These are phyloP conservation scores for Pentalonia nigronervosa DNA, from an alignment of 1,140 invertebrate species.

Conservation along the genomic window DNA sequence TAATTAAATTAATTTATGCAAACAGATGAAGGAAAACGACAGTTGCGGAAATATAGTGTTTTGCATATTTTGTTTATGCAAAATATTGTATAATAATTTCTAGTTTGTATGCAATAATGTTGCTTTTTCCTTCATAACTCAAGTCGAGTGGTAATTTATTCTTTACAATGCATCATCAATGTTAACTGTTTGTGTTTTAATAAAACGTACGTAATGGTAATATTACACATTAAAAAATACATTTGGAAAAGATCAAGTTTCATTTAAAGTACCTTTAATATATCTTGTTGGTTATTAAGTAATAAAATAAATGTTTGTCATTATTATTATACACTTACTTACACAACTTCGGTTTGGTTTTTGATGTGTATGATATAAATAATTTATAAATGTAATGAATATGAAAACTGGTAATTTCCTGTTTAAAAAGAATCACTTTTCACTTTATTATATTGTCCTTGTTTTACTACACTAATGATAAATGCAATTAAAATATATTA, in stretches of 20 bases:
- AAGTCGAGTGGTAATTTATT: background rate
- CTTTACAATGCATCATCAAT: background rate
- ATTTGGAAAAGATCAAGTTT: background rate
- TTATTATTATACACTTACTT: background rate
- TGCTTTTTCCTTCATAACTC: background rate
- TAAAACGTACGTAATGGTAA: background rate
- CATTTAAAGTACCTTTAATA: background rate
- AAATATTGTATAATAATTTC: background rate
- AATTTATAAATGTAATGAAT: background rate
- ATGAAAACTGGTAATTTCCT: background rate
- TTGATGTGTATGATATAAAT: background rate
- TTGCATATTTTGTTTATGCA: too few species aligned
- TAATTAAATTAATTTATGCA: too few species aligned
- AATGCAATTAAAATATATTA: background rate
- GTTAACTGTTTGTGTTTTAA: background rate
- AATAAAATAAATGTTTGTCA: background rate
- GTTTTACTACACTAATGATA: background rate
- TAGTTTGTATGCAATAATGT: background rate
- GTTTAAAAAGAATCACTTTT: background rate
- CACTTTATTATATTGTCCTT: background rate
- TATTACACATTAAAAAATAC: background rate
- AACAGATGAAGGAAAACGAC: too few species aligned
- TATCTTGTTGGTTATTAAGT: background rate
- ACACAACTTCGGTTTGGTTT: background rate
- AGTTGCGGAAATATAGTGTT: too few species aligned